Evolutionary conservation across 2,113 vertebrate species (phyloP), one percentile per base, ranked within the genome.

Genomic region (Mustela lutreola): DNA sequence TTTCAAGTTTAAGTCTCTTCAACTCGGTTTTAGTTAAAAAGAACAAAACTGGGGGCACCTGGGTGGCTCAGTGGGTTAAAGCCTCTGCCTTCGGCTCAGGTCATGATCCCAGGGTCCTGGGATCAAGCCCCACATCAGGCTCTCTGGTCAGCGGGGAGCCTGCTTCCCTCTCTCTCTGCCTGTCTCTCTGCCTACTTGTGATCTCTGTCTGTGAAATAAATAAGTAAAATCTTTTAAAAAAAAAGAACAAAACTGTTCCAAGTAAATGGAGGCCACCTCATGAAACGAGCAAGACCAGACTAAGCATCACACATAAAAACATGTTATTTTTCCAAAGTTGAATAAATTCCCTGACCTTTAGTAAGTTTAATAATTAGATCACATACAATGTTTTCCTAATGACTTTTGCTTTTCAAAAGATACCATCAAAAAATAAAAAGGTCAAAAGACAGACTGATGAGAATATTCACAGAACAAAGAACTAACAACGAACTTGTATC

Each of bases 241-340:
- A 28, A 65, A 95, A 92, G 56, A 95, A 60, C 62, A 87, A 87
- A 98, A 94, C 89, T 73, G 62, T 76, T 78, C 56, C 73, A 78
- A 84, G 89, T 85, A 75, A 65, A 96, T 58, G 39, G 16, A 89
- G 73, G 71, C 50, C 75, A 97, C 19, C 75, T 91, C 91, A 91
- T 70, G 95, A 88, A 75, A 75, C 80, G 28, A 96, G 50, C 80
- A 4, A 28, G 5, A 45, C 26, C 5, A 71, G 21, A 16, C 21
- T 42, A 15, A 42, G 50, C 19, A 58, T 63, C 19, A 60, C 7
- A 63, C 18, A 81, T 28, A 58, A 78, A 81, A 97, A 91, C 56
- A 85, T 96, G 97, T 56, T 79, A 88, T 93, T 94, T 92, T 96
- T 78, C 96, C 87, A 97, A 97, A 98, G 93, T 9, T 89, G 71